Evolutionary conservation across 2,888 invertebrate species (phyloP), one percentile per base, ranked within the genome.

Genomic region (Eutolmus rufibarbis): DNA sequence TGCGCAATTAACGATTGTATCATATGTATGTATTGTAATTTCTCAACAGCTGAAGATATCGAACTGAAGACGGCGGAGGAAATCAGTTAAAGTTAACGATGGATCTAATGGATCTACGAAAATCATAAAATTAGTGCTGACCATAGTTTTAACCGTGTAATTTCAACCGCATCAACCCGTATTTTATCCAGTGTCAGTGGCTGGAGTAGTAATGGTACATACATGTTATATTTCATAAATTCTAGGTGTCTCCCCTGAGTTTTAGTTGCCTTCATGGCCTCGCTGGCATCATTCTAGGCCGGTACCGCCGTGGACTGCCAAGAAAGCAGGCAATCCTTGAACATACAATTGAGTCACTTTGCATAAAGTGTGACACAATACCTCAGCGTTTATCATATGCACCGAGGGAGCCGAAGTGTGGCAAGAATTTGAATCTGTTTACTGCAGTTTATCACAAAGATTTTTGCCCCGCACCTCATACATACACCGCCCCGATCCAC

Each of bases 321-420:
- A 37, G 37, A 37, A 37, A 34, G 37, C 34, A 76, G 12, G 37
- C 19, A 76, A 37, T 34, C 76, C 76, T 76, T 76, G 76, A 76
- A 34, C 37, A 76, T 37, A 76, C 34, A 76, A 37, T 74, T 28
- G 37, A 76, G 76, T 34, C 31, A 76, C 34, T 76, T 76, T 76
- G 76, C 76, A 76, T 76, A 37, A 76, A 76, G n/a, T 76, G 76
- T 76, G 76, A 76, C 76, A 76, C 76, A 76, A 76, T 37, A 76
- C 76, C 76, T 76, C n/a, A 16, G 76, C 19, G 37, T 34, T 76
- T 76, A 76, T 76, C 76, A 76, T n/a, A n/a, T 76, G 37, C 37
- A 14, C 34, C 34, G 76, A 37, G 37, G 14, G 31, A 76, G 14
- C 76, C 16, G 37, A 12, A 66, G 12, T 66, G 19, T 12, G 19